Evolutionary conservation across 2,113 vertebrate species (phyloP), one percentile per base, ranked within the genome.

Genomic region (Calonectris borealis): DNA sequence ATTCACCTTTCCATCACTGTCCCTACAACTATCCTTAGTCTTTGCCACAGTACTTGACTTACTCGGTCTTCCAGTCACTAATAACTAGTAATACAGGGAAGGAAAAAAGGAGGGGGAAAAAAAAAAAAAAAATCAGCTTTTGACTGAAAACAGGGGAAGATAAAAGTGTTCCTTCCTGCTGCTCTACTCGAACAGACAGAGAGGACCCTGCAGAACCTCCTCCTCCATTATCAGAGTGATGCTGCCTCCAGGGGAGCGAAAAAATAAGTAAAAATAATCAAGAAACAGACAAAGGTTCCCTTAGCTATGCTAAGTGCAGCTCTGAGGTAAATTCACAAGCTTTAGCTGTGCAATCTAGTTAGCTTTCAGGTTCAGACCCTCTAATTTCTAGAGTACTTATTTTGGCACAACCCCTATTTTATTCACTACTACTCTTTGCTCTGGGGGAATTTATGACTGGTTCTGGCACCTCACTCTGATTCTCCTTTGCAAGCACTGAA

Each of bases 351-450:
- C 79, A 60, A 54, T 88, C 36, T 32, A 31, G 44, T 49, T 42
- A 75, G 60, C 44, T 71, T 61, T 85, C 42, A 24, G 19, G 69
- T 80, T 94, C 73, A 92, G 62, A 77, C 14, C 17, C 58, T 49
- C 70, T 96, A 75, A 94, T 95, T 94, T 94, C 72, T 69, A 29
- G 42, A 78, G 75, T 80, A 62, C 13, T 44, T 48, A 6, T 78
- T 91, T 93, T 89, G 32, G 32, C 76, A 84, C 61, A 82, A 68
- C 44, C 71, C 34, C 58, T 91, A 21, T 94, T 96, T 93, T 83
- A 94, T 83, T 84, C 38, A 44, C 36, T 62, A 20, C 38, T 72
- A 6, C 18, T 88, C 55, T 26, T 96, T 5, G 16, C 40, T 87
- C n/a, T 40, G 76, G 51, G 66, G 73, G 91, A 89, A 96, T 90